A percentile compares a stretch with the other conserved stretches of the same genome.
Evolutionary conservation across 2,888 invertebrate genomes (phyloP).

Genomic region (Cephus sareptanus): DNA sequence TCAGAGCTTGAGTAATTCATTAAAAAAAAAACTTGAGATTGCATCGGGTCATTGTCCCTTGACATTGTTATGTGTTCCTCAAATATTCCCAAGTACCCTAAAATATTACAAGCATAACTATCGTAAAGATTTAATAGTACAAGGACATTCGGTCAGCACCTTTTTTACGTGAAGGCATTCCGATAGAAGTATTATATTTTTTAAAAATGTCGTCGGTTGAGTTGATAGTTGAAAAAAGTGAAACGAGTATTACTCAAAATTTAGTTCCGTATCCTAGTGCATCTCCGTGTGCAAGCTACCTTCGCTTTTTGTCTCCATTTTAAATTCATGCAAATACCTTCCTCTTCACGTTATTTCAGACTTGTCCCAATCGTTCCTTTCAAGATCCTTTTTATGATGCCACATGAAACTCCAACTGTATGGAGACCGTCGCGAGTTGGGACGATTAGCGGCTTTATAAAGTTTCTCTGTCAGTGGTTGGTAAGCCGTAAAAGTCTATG

Average conservation of each 20-base stretch:
- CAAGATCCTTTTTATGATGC: neutral
- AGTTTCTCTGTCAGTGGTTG: neutral
- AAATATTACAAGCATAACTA: neutral
- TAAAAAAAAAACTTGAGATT: neutral
- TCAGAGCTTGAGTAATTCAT: neutral
- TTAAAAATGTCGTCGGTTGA: too few species aligned
- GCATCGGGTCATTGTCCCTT: neutral
- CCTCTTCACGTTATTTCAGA: neutral
- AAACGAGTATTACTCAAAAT: too few species aligned
- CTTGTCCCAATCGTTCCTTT: neutral
- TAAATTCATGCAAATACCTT: neutral
- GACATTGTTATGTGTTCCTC: neutral
- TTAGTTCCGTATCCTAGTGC: too few species aligned
- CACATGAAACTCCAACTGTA: neutral
- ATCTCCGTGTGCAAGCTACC: neutral
- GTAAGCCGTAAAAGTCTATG: neutral
- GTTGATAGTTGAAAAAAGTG: too few species aligned
- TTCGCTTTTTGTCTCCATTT: neutral
- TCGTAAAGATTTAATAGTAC: neutral
- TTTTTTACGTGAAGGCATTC: neutral
- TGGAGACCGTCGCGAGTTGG: neutral
- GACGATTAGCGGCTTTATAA: neutral
- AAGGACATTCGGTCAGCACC: neutral
- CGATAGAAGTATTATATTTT: neutral
- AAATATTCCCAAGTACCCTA: neutral